These are phyloP conservation scores for Eustalomyia histrio DNA, from an alignment of 2,888 invertebrate genomes.

Conservation along the genomic window DNA sequence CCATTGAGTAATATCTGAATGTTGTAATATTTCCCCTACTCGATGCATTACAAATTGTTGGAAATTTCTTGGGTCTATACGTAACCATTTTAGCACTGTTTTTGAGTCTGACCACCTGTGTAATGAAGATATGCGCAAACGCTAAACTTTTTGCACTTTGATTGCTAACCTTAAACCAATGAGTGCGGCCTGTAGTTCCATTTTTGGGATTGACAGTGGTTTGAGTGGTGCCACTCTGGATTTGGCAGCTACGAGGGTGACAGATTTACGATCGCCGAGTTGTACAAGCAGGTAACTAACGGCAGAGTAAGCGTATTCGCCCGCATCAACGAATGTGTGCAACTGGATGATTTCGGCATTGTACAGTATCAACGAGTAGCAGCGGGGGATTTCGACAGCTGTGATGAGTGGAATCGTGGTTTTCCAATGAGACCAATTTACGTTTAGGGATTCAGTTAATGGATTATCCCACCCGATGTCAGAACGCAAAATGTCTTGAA, in stretches of 20 bases:
- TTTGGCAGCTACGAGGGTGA: neutral
- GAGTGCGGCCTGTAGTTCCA: constrained; percentile 51
- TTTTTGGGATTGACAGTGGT: constrained; percentile 48
- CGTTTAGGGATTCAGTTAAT: constrained; percentile 22
- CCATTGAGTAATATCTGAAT: constrained; percentile 27
- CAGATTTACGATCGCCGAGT: too few species aligned
- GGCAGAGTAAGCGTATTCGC: constrained; percentile 40
- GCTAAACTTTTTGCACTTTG: constrained; percentile 11
- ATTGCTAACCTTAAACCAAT: constrained; percentile 39
- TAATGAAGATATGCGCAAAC: too few species aligned
- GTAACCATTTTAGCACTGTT: constrained; percentile 42
- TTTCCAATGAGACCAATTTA: constrained; percentile 53
- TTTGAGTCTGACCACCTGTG: constrained; percentile 50
- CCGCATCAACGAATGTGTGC: constrained; percentile 54
- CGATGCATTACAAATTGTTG: too few species aligned
- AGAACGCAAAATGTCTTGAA: constrained; percentile 56
- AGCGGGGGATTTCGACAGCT: constrained; percentile 21
- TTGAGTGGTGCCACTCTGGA: constrained; percentile 53
- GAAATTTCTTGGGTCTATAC: constrained; percentile 16
- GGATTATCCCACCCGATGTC: constrained; percentile 51
- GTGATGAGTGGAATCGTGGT: constrained; percentile 26
- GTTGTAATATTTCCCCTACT: constrained; percentile 46
- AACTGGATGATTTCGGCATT: constrained; percentile 12
- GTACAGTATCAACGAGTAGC: constrained; percentile 1
- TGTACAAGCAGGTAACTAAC: too few species aligned